Evolutionary conservation across 2,797 vertebrate genomes (phyloP), one percentile per base, ranked within the genome.

Genomic region (Caiman crocodilus): DNA sequence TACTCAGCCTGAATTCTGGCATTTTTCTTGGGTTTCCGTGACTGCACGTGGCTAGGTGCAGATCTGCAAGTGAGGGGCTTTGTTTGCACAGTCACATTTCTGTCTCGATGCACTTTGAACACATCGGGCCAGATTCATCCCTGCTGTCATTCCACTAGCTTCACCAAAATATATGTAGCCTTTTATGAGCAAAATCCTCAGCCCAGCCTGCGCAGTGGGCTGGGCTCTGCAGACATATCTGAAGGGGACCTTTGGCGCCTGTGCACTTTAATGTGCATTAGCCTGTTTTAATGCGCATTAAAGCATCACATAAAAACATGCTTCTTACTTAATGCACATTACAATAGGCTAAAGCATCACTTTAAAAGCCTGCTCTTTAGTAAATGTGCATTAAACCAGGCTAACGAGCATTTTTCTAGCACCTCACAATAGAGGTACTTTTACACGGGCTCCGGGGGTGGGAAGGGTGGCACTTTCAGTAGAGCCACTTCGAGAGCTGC

Each of bases 91-190:
- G 55, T 6, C 17, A 1, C 14, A 81, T 90, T 87, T 56, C 64
- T 84, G 63, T 17, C 82, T 30, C 65, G 55, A 2, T 30, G 15
- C 4, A 3, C n/a, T 3, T 76, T 88, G 32, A 61, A 50, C 61
- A 67, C 79, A 3, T 28, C 61, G 50, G 5, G 21, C 81, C 50
- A 65, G 28, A 69, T 50, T 7, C 2, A 65, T 30, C n/a, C 64
- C 64, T 65, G 16, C 11, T 23, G 15, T 25, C 77, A 50, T 2
- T 10, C 57, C 57, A 16, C 35, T 60, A 94, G 25, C 15, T 85
- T 50, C 26, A 15, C 59, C 56, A 25, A 42, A 7, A 18, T 0
- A 1, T 21, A 14, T 1, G 1, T 69, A 35, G 14, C 1, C 14
- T 4, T 3, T 26, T 30, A 57, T 25, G 0, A 12, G 59, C 4